Conservation (phyloP, 2,113 vertebrate genomes). For the Patagioenas fasciata region DNA sequence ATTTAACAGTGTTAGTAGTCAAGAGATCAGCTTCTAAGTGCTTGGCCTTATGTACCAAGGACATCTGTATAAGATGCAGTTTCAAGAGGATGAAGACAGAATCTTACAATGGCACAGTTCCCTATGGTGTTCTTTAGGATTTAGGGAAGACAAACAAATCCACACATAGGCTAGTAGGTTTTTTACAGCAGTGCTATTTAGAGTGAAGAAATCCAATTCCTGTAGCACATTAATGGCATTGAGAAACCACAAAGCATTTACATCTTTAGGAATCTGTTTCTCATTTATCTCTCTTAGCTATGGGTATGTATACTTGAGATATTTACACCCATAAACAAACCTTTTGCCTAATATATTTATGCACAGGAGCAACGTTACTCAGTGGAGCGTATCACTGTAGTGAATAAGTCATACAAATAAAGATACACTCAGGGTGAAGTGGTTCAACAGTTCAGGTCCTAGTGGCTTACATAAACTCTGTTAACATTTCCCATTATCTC, state of each 20-base stretch:
- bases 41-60: background rate
- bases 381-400: background rate
- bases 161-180: background rate
- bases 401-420: background rate
- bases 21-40: background rate
- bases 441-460: background rate
- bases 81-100: background rate
- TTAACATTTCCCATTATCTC: slow-evolving; percentile 8
- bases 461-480: background rate
- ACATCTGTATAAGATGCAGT: background rate
- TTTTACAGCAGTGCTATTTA: background rate
- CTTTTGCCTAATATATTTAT: background rate
- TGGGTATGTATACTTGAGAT: background rate
- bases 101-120: background rate
- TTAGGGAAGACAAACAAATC: background rate
- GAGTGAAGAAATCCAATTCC: background rate
- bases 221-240: background rate
- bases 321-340: background rate
- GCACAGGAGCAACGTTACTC: background rate
- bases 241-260: background rate
- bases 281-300: background rate
- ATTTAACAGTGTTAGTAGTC: background rate
- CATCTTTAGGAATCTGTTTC: background rate
- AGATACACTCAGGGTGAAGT: background rate
- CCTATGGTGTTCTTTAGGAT: background rate